These are phyloP conservation scores for Stegana nigrithorax DNA, from an alignment of 2,888 invertebrate species.

Conservation along the genomic window DNA sequence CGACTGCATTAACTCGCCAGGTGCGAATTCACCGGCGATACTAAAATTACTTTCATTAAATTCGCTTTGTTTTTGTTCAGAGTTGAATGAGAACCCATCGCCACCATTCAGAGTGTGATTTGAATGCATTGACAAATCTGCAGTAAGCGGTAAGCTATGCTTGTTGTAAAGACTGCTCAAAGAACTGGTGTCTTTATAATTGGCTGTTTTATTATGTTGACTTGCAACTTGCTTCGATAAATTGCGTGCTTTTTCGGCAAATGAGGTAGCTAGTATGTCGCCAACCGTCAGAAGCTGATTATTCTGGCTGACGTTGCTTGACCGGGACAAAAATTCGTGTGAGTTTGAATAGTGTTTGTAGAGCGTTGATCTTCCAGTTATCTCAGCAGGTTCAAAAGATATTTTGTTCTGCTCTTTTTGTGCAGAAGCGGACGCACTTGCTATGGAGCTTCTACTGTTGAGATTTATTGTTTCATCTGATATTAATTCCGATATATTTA, in stretches of 20 bases:
- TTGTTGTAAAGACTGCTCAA: conserved; percentile 39
- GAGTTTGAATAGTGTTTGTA: conserved; percentile 30
- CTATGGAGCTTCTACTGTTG: conserved; percentile 47
- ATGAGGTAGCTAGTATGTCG: conserved; percentile 65
- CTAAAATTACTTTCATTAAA: conserved; percentile 41
- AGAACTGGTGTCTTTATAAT: conserved; percentile 18
- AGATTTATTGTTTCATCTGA: conserved; percentile 65
- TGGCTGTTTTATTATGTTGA: conserved; percentile 8
- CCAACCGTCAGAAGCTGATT: conserved; percentile 52
- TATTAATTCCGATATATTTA: conserved; percentile 64
- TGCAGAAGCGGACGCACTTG: conserved; percentile 31
- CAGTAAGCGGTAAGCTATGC: conserved; percentile 60
- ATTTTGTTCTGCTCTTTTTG: conserved; percentile 46
- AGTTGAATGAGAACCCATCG: conserved; percentile 44
- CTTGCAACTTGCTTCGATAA: conserved; percentile 43
- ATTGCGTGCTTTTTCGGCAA: conserved; percentile 59
- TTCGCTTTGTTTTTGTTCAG: conserved; percentile 27
- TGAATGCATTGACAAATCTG: conserved; percentile 56
- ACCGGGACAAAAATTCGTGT: neutral
- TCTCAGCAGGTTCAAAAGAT: conserved; percentile 65
- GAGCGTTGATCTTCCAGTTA: conserved; percentile 65
- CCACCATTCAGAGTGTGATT: conserved; percentile 48
- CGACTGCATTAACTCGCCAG: conserved; percentile 64
- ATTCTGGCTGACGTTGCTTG: neutral
- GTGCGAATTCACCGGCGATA: conserved; percentile 55